A percentile compares a stretch with the other conserved stretches of the same genome.
Evolutionary conservation across 2,888 invertebrate genomes (phyloP).

Genomic region (Chromoteleia sp.): DNA sequence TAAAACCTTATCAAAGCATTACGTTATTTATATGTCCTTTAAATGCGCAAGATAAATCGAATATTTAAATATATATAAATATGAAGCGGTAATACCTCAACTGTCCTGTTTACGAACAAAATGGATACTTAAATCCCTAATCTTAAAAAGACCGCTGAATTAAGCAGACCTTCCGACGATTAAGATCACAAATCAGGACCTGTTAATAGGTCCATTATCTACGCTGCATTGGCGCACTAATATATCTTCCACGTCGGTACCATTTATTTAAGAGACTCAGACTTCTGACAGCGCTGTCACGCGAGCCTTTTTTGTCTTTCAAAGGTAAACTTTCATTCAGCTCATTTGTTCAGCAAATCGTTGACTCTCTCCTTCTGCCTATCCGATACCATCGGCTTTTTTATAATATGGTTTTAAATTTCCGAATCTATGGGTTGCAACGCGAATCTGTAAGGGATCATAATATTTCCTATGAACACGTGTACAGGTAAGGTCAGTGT

Average conservation of each 20-base stretch:
- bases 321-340: constrained; percentile 44
- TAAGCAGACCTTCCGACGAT: constrained; percentile 33
- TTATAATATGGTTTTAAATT: constrained; percentile 34
- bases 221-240: constrained; percentile 17
- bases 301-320: constrained; percentile 37
- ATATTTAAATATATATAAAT: constrained; percentile 17
- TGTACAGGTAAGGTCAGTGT: constrained; percentile 83
- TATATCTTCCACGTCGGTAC: constrained; percentile 43
- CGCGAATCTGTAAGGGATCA: constrained; percentile 77
- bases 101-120: neutral
- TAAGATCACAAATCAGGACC: constrained; percentile 56
- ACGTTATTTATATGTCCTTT: neutral
- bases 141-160: constrained; percentile 31
- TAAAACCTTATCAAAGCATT: constrained; percentile 8
- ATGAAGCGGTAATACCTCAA: neutral
- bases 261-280: constrained; percentile 43
- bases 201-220: constrained; percentile 64
- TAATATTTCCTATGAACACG: constrained; percentile 81
- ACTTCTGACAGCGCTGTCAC: constrained; percentile 59
- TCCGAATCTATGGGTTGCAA: constrained; percentile 69
- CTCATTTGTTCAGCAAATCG: constrained; percentile 51
- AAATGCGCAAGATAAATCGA: constrained; percentile 6
- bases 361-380: constrained; percentile 4
- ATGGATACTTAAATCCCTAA: constrained; percentile 2
- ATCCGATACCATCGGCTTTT: neutral